Conservation (phyloP, 2,797 vertebrate species). For the Oryzias dopingdopingensis region DNA sequence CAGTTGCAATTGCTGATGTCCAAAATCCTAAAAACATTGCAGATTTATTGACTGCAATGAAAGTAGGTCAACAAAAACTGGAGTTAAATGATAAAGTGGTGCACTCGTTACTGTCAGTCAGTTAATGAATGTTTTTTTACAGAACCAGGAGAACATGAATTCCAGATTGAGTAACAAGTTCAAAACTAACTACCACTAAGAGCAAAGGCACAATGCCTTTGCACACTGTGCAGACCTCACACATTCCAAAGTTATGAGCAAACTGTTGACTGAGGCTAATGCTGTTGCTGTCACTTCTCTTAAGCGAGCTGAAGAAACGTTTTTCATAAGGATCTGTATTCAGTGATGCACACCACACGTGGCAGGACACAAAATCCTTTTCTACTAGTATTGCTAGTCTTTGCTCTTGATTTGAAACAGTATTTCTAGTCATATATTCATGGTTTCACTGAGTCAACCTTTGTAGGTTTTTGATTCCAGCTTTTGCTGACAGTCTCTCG, state of each 20-base stretch:
- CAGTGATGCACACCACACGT: too few species aligned
- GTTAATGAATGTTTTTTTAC: conserved; percentile 7
- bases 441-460: too few species aligned
- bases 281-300: neutral
- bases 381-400: too few species aligned
- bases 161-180: conserved; percentile 22
- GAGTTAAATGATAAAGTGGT: conserved; percentile 32
- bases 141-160: conserved; percentile 7
- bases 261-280: conserved; percentile 22
- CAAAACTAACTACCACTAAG: conserved; percentile 27
- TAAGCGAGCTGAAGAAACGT: too few species aligned
- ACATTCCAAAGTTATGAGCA: conserved; percentile 69
- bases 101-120: conserved; percentile 36
- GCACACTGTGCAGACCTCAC: conserved; percentile 44
- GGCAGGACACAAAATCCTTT: too few species aligned
- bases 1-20: too few species aligned
- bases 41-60: conserved; percentile 19
- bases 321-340: too few species aligned
- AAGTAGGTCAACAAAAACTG: conserved; percentile 36
- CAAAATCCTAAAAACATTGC: conserved; percentile 10
- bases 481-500: too few species aligned
- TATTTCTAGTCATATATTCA: too few species aligned
- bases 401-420: too few species aligned
- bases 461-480: too few species aligned
- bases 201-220: conserved; percentile 47